Evolutionary conservation across 2,888 invertebrate genomes (phyloP).

Genomic region (Nysson spinosus): DNA sequence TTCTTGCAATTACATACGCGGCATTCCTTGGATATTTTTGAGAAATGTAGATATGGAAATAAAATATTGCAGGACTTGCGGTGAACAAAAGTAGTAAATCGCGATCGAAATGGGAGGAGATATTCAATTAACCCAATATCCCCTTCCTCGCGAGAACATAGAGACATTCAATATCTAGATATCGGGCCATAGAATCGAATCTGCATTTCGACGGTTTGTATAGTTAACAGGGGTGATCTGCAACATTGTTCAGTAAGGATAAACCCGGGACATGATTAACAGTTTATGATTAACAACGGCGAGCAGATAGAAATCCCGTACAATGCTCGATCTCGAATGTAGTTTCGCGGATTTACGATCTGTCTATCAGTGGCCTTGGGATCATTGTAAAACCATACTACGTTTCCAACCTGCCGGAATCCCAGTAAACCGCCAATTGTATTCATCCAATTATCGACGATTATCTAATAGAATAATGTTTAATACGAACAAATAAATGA

Average conservation of each 20-base stretch:
- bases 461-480: background rate
- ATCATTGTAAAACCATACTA: constrained; percentile 36
- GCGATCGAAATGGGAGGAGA: too few relatives aligned
- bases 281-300: constrained; percentile 29
- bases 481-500: too few relatives aligned
- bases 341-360: constrained; percentile 37
- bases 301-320: constrained; percentile 6
- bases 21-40: too few relatives aligned
- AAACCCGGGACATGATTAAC: constrained; percentile 38
- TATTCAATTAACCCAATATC: too few relatives aligned
- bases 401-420: background rate
- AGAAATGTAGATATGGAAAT: too few relatives aligned
- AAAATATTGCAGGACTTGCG: too few relatives aligned
- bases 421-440: constrained; percentile 39
- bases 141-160: too few relatives aligned
- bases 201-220: constrained; percentile 1
- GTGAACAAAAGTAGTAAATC: too few relatives aligned
- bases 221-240: background rate
- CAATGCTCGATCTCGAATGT: constrained; percentile 1
- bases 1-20: too few relatives aligned
- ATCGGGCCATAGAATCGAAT: background rate
- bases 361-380: constrained; percentile 35
- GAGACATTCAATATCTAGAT: too few relatives aligned
- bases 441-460: too few relatives aligned
- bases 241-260: constrained; percentile 3